phyloP scores from a whole-genome alignment of 2,797 vertebrate genomes.

The Intellagama lesueurii region DNA sequence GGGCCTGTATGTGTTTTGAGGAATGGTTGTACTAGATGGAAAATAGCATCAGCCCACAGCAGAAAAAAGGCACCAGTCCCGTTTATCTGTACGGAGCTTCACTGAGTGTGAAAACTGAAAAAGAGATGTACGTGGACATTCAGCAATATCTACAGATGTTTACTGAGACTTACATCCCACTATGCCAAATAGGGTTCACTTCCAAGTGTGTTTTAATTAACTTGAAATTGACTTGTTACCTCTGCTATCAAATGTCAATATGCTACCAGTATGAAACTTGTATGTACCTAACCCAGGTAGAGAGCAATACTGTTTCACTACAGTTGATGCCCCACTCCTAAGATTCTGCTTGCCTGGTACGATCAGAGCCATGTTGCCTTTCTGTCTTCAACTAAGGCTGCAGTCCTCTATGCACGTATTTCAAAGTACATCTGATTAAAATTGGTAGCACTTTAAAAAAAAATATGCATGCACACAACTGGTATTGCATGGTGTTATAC shows the following conservation, averaged over 20 bases:
- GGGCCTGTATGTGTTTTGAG: neutral
- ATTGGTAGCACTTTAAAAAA: neutral
- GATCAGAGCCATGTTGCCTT: neutral
- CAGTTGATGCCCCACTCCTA: neutral
- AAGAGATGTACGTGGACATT: slow-evolving; percentile 55
- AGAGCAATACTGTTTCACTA: slow-evolving; percentile 1
- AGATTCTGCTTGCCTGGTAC: neutral
- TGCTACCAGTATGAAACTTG: slow-evolving; percentile 42
- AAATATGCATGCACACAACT: neutral
- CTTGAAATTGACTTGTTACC: slow-evolving; percentile 37
- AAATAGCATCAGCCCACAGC: neutral
- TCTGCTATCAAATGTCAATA: slow-evolving; percentile 56
- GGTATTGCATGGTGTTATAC: neutral
- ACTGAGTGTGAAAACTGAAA: slow-evolving; percentile 56
- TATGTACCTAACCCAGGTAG: slow-evolving; percentile 25
- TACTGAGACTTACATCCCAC: neutral
- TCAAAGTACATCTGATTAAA: neutral
- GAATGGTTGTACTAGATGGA: neutral
- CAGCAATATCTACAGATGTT: neutral
- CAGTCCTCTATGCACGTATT: neutral
- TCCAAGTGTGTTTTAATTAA: neutral
- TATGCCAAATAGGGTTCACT: neutral
- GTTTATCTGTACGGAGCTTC: neutral
- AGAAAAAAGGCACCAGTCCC: no score
- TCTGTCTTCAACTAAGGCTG: neutral